Percentiles rank a stretch among this genome's conserved stretches.
phyloP scores from a whole-genome alignment of 92 coral and sea anemone species.

The Epizoanthus rinbou region DNA sequence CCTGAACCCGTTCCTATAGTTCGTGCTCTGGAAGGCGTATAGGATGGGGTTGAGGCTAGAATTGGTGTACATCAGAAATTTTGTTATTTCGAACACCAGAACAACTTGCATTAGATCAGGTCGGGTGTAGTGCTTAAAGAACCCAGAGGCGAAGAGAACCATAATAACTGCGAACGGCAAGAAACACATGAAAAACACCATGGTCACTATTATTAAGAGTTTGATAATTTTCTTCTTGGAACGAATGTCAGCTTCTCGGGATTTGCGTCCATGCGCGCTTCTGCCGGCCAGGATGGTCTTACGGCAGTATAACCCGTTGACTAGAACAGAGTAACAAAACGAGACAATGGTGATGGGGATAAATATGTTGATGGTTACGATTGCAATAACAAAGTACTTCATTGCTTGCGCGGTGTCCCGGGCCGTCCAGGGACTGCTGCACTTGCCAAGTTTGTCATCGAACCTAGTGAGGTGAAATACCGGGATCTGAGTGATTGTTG shows the following conservation, averaged over 20 bases:
- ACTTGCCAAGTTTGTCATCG: conserved; percentile 6
- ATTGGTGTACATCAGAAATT: conserved; percentile 61
- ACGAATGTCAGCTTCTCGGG: conserved; percentile 56
- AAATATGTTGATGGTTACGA: conserved; percentile 56
- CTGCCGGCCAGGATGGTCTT: conserved; percentile 66
- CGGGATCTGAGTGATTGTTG: conserved; percentile 66
- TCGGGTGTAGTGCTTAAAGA: conserved; percentile 22
- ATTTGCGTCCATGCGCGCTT: conserved; percentile 47
- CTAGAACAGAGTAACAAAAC: conserved; percentile 65
- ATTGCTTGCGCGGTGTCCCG: conserved; percentile 53
- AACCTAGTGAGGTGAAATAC: conserved; percentile 49
- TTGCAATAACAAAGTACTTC: conserved; percentile 51
- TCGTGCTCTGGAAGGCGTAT: conserved; percentile 75
- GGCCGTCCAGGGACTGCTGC: conserved; percentile 61
- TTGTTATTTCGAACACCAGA: conserved; percentile 51
- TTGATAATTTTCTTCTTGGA: conserved; percentile 70
- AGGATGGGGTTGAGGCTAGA: conserved; percentile 76
- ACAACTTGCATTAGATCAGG: conserved; percentile 29
- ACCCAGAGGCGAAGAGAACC: conserved; percentile 58
- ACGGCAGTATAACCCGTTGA: conserved; percentile 70
- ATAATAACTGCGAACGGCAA: conserved; percentile 63
- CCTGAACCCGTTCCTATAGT: conserved; percentile 64
- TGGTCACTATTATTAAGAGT: conserved; percentile 54
- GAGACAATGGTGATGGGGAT: conserved; percentile 50
- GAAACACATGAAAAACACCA: conserved; percentile 59